Evolutionary conservation across 2,113 vertebrate species (phyloP).

Genomic region (Benitochromis conjunctus): DNA sequence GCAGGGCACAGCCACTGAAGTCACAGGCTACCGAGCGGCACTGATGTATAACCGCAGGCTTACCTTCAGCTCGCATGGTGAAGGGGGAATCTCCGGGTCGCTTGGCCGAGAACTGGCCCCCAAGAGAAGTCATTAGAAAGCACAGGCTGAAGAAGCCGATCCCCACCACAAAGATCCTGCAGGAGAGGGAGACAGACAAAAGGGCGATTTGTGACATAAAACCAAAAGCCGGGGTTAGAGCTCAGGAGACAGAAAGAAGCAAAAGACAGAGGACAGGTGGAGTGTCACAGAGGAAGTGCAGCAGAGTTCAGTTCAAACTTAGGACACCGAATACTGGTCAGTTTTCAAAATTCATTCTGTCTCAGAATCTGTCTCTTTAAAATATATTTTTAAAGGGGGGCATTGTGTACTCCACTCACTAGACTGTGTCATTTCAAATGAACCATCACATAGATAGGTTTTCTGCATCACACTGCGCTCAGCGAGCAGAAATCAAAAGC

Average conservation of each 20-base stretch:
- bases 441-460: background rate
- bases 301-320: background rate
- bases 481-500: conserved; percentile 4
- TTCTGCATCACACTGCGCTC: conserved; percentile 14
- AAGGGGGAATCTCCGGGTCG: conserved; percentile 89
- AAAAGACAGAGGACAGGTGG: background rate
- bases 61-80: conserved; percentile 92
- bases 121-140: conserved; percentile 97
- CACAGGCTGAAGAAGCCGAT: conserved; percentile 97
- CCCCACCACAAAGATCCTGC: conserved; percentile 92
- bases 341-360: background rate
- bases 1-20: background rate
- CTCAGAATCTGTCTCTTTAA: too few species aligned
- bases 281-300: background rate
- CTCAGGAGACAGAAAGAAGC: background rate
- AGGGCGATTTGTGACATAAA: background rate
- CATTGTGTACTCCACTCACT: background rate
- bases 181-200: background rate
- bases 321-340: background rate
- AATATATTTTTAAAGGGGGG: accelerated
- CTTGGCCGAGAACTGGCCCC: conserved; percentile 91
- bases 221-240: background rate
- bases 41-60: background rate
- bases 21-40: background rate
- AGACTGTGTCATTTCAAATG: conserved; percentile 4